Percentiles rank a stretch among this genome's conserved stretches.
Evolutionary conservation across 2,113 vertebrate species (phyloP).

Genomic region (Polyodon spathula): DNA sequence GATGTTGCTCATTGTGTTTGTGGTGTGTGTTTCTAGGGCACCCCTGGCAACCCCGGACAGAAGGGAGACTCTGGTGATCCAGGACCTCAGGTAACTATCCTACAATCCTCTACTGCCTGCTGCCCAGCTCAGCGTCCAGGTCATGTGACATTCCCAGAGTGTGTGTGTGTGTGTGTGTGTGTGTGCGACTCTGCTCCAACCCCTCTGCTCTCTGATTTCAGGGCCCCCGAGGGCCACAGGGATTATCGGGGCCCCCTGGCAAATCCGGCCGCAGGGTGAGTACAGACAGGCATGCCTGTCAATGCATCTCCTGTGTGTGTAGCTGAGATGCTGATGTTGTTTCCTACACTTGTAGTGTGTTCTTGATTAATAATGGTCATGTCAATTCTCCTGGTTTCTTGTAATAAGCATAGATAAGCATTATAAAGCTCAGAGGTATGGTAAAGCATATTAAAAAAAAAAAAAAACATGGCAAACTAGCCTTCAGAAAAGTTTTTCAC

Average conservation of each 20-base stretch:
- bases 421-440: no score
- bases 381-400: no score
- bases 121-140: no score
- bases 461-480: no score
- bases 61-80: constrained; percentile 62
- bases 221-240: constrained; percentile 60
- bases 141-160: background rate
- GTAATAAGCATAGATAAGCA: no score
- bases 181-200: background rate
- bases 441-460: no score
- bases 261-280: constrained; percentile 61
- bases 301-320: background rate
- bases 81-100: constrained; percentile 53
- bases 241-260: constrained; percentile 55
- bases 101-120: no score
- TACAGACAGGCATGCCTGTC: background rate
- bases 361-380: no score
- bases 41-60: constrained; percentile 49
- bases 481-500: no score
- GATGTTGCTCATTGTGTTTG: background rate
- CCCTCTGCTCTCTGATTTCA: constrained; percentile 20
- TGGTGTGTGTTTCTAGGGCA: constrained; percentile 38
- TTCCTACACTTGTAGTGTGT: no score
- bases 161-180: background rate
- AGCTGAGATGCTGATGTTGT: background rate